Evolutionary conservation across 2,113 vertebrate species (phyloP), one percentile per base, ranked within the genome.

Genomic region (Gracilinanus agilis): DNA sequence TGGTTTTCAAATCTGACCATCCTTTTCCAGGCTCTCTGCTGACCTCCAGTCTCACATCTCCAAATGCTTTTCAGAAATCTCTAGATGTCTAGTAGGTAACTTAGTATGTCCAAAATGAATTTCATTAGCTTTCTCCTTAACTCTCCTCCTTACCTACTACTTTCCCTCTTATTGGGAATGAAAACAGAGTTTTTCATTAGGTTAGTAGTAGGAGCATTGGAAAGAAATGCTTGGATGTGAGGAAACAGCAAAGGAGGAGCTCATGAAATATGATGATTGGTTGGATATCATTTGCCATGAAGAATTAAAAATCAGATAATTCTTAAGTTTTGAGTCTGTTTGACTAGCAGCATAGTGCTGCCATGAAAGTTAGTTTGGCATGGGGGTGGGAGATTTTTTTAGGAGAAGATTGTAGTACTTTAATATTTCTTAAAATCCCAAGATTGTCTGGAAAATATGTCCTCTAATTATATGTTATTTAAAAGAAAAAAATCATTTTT

Each of bases 361-460:
- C 44, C 75, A 24, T 53, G 40, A 75, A 91, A 95, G 61, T 90
- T 90, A 91, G 3, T 53, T 34, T 90, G 12, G 21, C n/a, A 10
- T 89, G 40, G 21, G 49, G n/a, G 16, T 83, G 24, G 27, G n/a
- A 90, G 29, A 90, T 24, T 93, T 44, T 8, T 89, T 93, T 94
- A 3, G 11, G 44, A 24, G n/a, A 24, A 75, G 67, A 75, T 19
- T n/a, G 5, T 75, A 83, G 67, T 21, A 2, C 67, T 40, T 34
- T 23, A 23, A 34, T n/a, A 40, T 94, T 94, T 24, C 34, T 92
- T 94, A 67, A 92, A 93, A 91, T 56, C 24, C 89, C 75, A 23
- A 56, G 44, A 89, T 90, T 88, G 89, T 44, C 44, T 61, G 53
- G 56, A 92, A 97, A 94, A 91, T 92, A 94, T 53, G 40, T 61